Percentiles rank a stretch among this genome's conserved stretches.
phyloP scores from a whole-genome alignment of 1,140 invertebrate genomes.

The Antheraea mylitta region DNA sequence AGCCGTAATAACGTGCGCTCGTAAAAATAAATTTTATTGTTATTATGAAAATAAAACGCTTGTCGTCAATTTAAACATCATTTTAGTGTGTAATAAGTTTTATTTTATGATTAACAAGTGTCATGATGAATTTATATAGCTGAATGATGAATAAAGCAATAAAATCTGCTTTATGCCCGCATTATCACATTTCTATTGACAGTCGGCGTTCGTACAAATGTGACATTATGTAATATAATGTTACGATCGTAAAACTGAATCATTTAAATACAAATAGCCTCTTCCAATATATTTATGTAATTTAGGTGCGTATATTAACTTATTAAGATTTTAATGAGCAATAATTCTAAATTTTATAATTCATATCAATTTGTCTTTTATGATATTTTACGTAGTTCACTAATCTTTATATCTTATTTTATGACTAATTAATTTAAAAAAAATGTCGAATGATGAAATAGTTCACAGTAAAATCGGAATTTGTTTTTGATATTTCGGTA shows the following conservation, averaged over 20 bases:
- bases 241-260: slow-evolving; percentile 48
- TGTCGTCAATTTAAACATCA: slow-evolving; percentile 78
- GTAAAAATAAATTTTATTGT: slow-evolving; percentile 79
- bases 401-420: background rate
- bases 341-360: background rate
- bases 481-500: background rate
- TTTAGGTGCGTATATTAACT: slow-evolving; percentile 14
- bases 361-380: background rate
- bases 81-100: slow-evolving; percentile 77
- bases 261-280: slow-evolving; percentile 30
- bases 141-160: slow-evolving; percentile 75
- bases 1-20: slow-evolving; percentile 43
- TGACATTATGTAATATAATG: slow-evolving; percentile 40
- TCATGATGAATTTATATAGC: slow-evolving; percentile 76
- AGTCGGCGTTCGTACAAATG: slow-evolving; percentile 49
- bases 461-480: background rate
- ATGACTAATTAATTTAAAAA: too few relatives aligned
- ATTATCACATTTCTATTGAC: slow-evolving; percentile 68
- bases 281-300: slow-evolving; percentile 5
- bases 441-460: too few relatives aligned
- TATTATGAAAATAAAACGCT: slow-evolving; percentile 78
- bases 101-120: slow-evolving; percentile 78
- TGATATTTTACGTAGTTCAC: background rate
- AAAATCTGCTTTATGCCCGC: slow-evolving; percentile 66
- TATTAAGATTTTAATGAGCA: slow-evolving; percentile 25